Conservation (phyloP, 2,797 vertebrate species). For the Schizothorax lantsangensis region DNA sequence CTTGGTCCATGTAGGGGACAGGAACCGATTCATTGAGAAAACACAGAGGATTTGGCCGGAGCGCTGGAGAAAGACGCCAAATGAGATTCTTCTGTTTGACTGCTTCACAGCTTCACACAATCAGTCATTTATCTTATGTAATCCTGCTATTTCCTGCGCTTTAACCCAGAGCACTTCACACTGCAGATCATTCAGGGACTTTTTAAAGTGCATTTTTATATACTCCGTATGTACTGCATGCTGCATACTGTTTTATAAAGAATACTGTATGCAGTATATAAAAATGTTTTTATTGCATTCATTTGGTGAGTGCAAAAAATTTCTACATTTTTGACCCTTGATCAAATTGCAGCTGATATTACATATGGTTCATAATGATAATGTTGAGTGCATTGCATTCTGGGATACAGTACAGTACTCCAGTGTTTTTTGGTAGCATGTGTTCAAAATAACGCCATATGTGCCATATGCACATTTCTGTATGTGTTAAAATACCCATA, state of each 20-base stretch:
- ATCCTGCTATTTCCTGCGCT: not conserved
- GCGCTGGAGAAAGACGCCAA: not conserved
- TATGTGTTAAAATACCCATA: not conserved
- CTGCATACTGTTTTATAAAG: not conserved
- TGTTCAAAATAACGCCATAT: not conserved
- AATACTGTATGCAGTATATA: not conserved
- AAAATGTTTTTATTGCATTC: not conserved
- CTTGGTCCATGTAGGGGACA: too few species aligned
- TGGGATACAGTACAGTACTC: not conserved
- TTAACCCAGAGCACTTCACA: not conserved
- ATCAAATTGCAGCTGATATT: too few species aligned
- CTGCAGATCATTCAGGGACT: not conserved
- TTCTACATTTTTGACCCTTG: not conserved
- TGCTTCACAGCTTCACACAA: conserved; percentile 1
- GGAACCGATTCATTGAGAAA: not conserved
- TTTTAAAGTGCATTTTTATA: not conserved
- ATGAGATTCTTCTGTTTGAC: not conserved
- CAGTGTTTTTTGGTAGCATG: not conserved
- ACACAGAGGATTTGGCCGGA: not conserved
- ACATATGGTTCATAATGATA: too few species aligned
- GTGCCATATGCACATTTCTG: not conserved
- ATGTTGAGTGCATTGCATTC: not conserved
- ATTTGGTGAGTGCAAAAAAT: not conserved
- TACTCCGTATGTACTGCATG: not conserved
- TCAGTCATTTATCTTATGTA: not conserved